Conservation (phyloP, 2,113 vertebrate genomes). For the Sprattus sprattus region DNA sequence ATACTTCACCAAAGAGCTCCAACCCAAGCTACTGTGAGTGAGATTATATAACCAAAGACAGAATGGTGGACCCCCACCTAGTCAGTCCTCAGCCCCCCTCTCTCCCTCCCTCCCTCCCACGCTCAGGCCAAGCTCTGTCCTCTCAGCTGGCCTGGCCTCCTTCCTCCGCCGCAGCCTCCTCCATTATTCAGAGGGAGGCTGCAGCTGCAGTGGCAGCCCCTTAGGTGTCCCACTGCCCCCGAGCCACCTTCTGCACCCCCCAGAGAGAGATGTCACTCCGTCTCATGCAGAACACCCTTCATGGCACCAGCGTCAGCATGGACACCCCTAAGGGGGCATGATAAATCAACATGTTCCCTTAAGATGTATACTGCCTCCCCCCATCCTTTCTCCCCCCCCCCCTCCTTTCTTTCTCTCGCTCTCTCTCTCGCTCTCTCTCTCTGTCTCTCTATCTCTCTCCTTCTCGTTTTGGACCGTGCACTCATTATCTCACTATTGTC, state of each 20-base stretch:
- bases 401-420: background rate
- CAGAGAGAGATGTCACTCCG: slow-evolving; percentile 29
- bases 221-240: background rate
- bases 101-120: background rate
- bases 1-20: background rate
- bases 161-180: background rate
- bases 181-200: background rate
- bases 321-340: slow-evolving; percentile 19
- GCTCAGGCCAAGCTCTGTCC: background rate
- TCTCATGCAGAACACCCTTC: slow-evolving; percentile 38
- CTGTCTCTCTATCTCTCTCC: background rate
- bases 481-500: background rate
- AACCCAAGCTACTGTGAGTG: background rate
- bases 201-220: background rate
- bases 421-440: slow-evolving; percentile 5
- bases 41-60: background rate
- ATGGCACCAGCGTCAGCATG: slow-evolving; percentile 33
- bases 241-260: background rate
- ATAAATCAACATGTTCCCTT: slow-evolving; percentile 19
- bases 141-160: background rate
- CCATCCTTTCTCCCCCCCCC: slow-evolving; percentile 18
- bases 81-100: too few relatives aligned
- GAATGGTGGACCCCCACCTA: background rate
- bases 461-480: background rate
- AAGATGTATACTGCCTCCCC: slow-evolving; percentile 24